Conservation (phyloP, 1,140 invertebrate species). For the Drosophila seguyi region DNA sequence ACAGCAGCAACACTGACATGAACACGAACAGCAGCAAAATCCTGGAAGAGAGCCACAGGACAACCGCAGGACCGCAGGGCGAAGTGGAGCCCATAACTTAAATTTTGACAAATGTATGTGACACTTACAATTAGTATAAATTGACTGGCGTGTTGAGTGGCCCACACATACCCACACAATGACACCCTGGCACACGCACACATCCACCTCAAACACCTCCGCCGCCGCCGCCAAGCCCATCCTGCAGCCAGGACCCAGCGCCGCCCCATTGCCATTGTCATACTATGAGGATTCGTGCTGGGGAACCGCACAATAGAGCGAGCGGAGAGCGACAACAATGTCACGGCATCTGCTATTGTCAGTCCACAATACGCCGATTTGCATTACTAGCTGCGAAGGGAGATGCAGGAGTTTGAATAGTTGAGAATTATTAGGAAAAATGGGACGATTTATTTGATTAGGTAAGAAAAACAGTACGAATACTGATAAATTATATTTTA, state of each 20-base stretch:
- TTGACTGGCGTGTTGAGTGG: constrained; percentile 82
- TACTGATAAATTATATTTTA: neutral
- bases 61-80: constrained; percentile 39
- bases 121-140: constrained; percentile 83
- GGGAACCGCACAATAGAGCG: constrained; percentile 68
- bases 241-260: constrained; percentile 5
- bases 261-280: constrained; percentile 38
- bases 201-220: constrained; percentile 5
- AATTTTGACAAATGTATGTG: constrained; percentile 83
- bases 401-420: neutral
- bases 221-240: constrained; percentile 2
- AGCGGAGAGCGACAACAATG: constrained; percentile 77
- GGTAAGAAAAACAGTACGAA: neutral
- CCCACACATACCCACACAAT: constrained; percentile 55
- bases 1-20: constrained; percentile 27
- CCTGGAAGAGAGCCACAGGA: constrained; percentile 54
- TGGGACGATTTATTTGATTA: neutral
- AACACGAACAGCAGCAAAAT: constrained; percentile 28
- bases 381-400: constrained; percentile 56
- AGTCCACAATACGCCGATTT: constrained; percentile 80
- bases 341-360: constrained; percentile 82
- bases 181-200: constrained; percentile 34
- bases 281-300: constrained; percentile 59
- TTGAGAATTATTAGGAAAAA: neutral
- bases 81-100: constrained; percentile 75